These are phyloP conservation scores for Troides helena DNA, from an alignment of 2,888 invertebrate species.

Conservation along the genomic window DNA sequence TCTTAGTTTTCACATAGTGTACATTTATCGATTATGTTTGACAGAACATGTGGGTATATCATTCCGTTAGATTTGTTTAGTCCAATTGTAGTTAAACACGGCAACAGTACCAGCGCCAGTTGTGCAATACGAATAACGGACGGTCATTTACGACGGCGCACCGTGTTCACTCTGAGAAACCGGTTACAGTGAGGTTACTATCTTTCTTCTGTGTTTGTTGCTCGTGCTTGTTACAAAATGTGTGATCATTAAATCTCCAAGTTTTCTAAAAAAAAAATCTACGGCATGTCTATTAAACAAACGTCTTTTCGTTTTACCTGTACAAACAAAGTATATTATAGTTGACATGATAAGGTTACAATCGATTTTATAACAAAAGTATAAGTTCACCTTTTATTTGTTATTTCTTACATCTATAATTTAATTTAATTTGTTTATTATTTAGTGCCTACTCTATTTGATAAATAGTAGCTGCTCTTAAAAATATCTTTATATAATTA, in stretches of 20 bases:
- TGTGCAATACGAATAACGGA: conserved; percentile 34
- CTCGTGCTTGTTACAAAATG: conserved; percentile 21
- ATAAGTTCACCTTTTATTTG: background rate
- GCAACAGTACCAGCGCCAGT: conserved; percentile 18
- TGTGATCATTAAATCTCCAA: conserved; percentile 18
- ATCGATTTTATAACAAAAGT: too few species aligned
- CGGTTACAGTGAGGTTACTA: conserved; percentile 35
- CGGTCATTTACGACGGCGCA: conserved; percentile 28
- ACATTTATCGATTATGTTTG: background rate
- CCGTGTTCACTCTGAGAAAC: conserved; percentile 35
- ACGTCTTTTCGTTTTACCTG: background rate
- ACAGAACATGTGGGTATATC: background rate
- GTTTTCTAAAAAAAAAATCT: background rate
- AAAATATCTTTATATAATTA: too few species aligned
- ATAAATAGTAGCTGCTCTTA: too few species aligned
- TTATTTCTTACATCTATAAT: too few species aligned
- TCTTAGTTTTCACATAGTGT: background rate
- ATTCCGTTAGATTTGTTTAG: background rate
- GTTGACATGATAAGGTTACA: too few species aligned
- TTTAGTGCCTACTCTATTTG: too few species aligned
- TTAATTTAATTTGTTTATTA: too few species aligned
- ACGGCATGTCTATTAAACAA: background rate
- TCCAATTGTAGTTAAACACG: conserved; percentile 12
- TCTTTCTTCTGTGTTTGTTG: conserved; percentile 35
- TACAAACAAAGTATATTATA: too few species aligned